phyloP scores from a whole-genome alignment of 2,113 vertebrate genomes.

The Brachirus orientalis region DNA sequence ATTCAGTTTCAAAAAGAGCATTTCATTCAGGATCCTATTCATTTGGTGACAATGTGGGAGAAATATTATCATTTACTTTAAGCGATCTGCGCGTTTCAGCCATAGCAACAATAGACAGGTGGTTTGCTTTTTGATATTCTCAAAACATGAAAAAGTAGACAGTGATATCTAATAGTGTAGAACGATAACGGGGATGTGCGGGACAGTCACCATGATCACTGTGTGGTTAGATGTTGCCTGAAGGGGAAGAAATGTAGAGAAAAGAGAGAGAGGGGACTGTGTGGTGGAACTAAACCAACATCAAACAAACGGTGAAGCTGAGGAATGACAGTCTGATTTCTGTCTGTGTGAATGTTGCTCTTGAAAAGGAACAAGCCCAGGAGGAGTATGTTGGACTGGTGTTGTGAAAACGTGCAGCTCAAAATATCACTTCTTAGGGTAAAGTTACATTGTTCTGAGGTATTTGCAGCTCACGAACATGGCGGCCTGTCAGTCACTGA shows the following conservation, averaged over 20 bases:
- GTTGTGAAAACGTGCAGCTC: conserved; percentile 44
- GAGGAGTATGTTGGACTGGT: conserved; percentile 27
- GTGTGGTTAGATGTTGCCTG: not conserved
- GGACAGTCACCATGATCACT: not conserved
- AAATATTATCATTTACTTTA: not conserved
- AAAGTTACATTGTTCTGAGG: conserved; percentile 57
- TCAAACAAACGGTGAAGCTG: conserved; percentile 16
- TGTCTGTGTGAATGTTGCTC: conserved; percentile 30
- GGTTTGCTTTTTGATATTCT: not conserved
- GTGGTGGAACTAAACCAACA: conserved; percentile 8
- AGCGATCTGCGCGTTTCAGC: not conserved
- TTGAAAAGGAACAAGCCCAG: conserved; percentile 26
- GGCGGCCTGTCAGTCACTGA: conserved; percentile 54
- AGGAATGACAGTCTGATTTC: conserved; percentile 25
- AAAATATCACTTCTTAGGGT: conserved; percentile 43
- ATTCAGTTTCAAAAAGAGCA: no score
- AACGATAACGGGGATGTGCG: conserved; percentile 2
- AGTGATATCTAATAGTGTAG: not conserved
- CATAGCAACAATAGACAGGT: not conserved
- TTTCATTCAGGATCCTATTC: not conserved
- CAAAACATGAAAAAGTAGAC: not conserved
- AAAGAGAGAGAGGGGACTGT: not conserved
- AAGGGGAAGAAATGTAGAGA: not conserved
- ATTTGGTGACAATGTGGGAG: not conserved
- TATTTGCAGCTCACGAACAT: conserved; percentile 31